Evolutionary conservation across 2,888 invertebrate species (phyloP).

Genomic region (Clanis bilineata): DNA sequence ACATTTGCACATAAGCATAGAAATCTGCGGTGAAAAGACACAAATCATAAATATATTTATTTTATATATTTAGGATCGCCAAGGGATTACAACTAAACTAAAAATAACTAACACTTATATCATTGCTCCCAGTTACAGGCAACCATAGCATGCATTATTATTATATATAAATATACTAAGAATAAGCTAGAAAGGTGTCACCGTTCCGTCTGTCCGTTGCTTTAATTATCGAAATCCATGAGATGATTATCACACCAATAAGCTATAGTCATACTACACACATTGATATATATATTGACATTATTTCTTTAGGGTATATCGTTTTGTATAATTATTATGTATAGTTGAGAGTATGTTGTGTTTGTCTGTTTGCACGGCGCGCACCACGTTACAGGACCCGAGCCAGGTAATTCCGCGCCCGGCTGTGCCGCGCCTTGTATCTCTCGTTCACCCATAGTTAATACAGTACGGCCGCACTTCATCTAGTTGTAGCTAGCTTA

Average conservation of each 20-base stretch:
- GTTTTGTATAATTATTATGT: slow-evolving; percentile 3
- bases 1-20: too few species aligned
- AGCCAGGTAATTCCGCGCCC: slow-evolving; percentile 26
- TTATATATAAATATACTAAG: too few species aligned
- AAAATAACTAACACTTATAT: too few species aligned
- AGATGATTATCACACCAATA: not conserved
- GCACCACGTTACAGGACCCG: slow-evolving; percentile 31
- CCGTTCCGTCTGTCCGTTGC: too few species aligned
- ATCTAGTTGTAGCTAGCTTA: not conserved
- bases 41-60: too few species aligned
- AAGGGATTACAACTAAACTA: too few species aligned
- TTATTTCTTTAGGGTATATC: not conserved
- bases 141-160: too few species aligned
- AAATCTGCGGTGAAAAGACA: too few species aligned
- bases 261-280: not conserved
- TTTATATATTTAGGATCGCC: too few species aligned
- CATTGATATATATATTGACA: not conserved
- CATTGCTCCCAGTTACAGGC: too few species aligned
- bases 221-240: too few species aligned
- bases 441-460: not conserved
- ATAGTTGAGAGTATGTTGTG: slow-evolving; percentile 18
- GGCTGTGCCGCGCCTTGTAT: not conserved
- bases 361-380: slow-evolving; percentile 28
- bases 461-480: not conserved
- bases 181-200: too few species aligned